Evolutionary conservation across 2,888 invertebrate species (phyloP).

Genomic region (Brenthis daphne): DNA sequence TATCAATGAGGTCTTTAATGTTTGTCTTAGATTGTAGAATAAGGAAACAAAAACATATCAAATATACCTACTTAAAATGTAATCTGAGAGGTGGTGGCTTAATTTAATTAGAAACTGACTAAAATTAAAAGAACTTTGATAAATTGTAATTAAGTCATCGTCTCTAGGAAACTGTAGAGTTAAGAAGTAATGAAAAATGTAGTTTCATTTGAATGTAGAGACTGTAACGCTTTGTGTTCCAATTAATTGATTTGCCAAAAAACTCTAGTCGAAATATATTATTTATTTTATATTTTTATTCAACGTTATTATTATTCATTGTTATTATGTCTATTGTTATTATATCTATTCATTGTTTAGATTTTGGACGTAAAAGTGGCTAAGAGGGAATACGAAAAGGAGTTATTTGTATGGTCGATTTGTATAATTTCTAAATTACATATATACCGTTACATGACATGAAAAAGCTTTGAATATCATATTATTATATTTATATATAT

Average conservation of each 20-base stretch:
- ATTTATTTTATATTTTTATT: background rate
- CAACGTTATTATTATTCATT: background rate
- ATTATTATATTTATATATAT: too few relatives aligned
- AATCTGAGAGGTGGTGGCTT: too few relatives aligned
- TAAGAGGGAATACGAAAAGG: background rate
- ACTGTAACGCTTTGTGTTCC: constrained; percentile 26
- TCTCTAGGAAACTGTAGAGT: too few relatives aligned
- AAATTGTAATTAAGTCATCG: too few relatives aligned
- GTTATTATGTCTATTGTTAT: too few relatives aligned
- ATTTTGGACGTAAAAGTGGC: background rate
- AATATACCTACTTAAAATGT: too few relatives aligned
- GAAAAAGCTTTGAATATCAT: too few relatives aligned
- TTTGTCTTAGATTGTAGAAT: background rate
- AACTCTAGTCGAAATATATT: constrained; percentile 13
- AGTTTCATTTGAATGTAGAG: background rate
- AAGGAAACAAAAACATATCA: background rate
- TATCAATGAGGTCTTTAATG: too few relatives aligned
- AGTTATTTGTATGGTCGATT: background rate
- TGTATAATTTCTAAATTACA: too few relatives aligned
- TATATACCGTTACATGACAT: too few relatives aligned
- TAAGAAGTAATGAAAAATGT: background rate
- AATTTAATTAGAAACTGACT: too few relatives aligned
- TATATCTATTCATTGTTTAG: constrained; percentile 1
- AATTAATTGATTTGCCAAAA: constrained; percentile 26
- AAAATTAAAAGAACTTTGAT: too few relatives aligned